Evolutionary conservation across 2,113 vertebrate genomes (phyloP), one percentile per base, ranked within the genome.

Genomic region (Engystomops pustulosus): DNA sequence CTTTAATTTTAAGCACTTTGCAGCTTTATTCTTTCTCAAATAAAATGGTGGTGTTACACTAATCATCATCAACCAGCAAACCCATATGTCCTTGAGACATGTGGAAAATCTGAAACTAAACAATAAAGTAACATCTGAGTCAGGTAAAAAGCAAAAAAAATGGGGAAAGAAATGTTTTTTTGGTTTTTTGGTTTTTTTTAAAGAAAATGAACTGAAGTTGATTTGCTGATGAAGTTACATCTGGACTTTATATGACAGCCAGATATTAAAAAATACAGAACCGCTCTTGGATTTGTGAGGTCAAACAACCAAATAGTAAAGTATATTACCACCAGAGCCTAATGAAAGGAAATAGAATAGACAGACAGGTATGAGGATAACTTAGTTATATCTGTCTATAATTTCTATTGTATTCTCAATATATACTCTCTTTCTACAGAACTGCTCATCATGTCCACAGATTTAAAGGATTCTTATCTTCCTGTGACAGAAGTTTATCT

Each of bases 211-310:
- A 84, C 27, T 55, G 30, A 74, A 68, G 6, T 41, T 84, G 77
- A 84, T 4, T 85, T 55, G 41, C 74, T 87, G 83, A 87, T 87
- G 9, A 18, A 86, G 30, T 85, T 87, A 79, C n/a, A 49, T 79
- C 34, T 69, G 30, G 4, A 79, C 3, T 25, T 38, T 79, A 72
- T 71, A 75, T 83, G 86, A 80, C 27, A 89, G 65, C 67, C 72
- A 88, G 0, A 0, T 84, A 38, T 85, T 77, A 55, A 85, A 87
- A 87, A 51, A 1, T 32, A 55, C 51, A 55, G 47, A 85, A 68
- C n/a, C 53, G 4, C 80, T 87, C 18, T 77, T 67, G 3, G 30
- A 72, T 0, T 0, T 11, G 30, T 15, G 9, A 53, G 55, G 85
- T 86, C 84, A 86, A 86, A 1, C 18, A 65, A 53, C 27, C 84